phyloP scores from a whole-genome alignment of 2,113 vertebrate species.

The Oncorhynchus kisutch region DNA sequence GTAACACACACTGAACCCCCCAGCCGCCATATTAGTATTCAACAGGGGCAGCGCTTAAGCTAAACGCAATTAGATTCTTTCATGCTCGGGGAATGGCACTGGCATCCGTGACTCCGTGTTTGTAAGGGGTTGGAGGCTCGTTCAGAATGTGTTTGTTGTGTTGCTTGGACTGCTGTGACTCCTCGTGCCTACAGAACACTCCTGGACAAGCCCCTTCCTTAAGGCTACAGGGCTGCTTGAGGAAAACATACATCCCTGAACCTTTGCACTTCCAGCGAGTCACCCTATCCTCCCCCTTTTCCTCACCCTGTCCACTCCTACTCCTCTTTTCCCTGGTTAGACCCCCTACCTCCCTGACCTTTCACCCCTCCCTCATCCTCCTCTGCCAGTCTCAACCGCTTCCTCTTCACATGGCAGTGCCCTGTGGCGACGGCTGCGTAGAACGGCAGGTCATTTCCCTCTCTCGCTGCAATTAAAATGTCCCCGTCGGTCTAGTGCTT shows the following conservation, averaged over 20 bases:
- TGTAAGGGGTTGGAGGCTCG: background rate
- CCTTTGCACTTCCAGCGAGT: background rate
- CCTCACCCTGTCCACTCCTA: background rate
- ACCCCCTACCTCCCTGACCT: slow-evolving; percentile 18
- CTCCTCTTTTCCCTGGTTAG: background rate
- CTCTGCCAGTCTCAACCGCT: background rate
- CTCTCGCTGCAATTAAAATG: slow-evolving; percentile 51
- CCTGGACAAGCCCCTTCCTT: background rate
- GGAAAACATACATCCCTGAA: background rate
- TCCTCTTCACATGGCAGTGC: background rate
- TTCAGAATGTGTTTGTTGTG: slow-evolving; percentile 18
- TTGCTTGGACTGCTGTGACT: background rate
- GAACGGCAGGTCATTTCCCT: slow-evolving; percentile 18
- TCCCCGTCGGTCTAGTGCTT: slow-evolving; percentile 21
- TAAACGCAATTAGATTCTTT: slow-evolving; percentile 44
- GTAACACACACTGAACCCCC: slow-evolving; percentile 4
- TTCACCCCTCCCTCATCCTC: background rate
- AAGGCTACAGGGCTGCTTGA: background rate
- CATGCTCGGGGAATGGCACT: slow-evolving; percentile 29
- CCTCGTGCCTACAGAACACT: background rate
- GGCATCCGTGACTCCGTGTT: slow-evolving; percentile 22
- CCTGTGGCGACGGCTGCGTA: background rate
- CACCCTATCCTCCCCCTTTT: background rate
- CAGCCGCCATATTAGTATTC: slow-evolving; percentile 53
- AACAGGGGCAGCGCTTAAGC: slow-evolving; percentile 17